phyloP scores from a whole-genome alignment of 2,888 invertebrate species.

The Tetranychus truncatus region DNA sequence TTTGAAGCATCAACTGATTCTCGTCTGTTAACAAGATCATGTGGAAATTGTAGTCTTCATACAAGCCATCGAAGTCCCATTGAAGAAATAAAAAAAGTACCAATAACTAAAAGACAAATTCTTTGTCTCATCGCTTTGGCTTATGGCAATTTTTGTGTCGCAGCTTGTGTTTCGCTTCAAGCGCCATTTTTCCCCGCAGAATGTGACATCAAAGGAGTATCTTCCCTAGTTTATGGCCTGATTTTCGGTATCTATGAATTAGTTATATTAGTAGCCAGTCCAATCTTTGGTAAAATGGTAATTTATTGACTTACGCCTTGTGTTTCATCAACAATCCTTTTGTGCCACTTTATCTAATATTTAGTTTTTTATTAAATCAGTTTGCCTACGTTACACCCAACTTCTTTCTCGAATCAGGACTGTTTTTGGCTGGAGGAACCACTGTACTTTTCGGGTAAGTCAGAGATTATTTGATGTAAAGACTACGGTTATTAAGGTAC shows the following conservation, averaged over 20 bases:
- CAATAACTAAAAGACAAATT: conserved; percentile 13
- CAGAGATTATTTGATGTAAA: neutral
- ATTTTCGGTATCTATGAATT: conserved; percentile 72
- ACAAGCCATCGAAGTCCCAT: neutral
- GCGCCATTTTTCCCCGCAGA: conserved; percentile 67
- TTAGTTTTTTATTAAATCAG: neutral
- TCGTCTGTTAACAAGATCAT: neutral
- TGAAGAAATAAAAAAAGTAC: neutral
- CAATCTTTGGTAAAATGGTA: conserved; percentile 57
- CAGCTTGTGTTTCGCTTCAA: conserved; percentile 38
- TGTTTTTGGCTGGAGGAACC: conserved; percentile 60
- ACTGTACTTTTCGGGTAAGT: conserved; percentile 50
- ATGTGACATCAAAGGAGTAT: conserved; percentile 60
- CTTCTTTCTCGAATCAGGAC: conserved; percentile 58
- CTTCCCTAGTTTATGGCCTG: conserved; percentile 61
- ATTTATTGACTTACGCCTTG: conserved; percentile 40
- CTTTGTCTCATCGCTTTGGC: conserved; percentile 10
- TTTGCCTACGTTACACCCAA: conserved; percentile 42
- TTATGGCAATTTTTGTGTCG: conserved; percentile 22
- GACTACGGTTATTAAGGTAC: no score
- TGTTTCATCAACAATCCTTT: neutral
- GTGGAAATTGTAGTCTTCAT: neutral
- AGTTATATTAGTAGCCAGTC: conserved; percentile 60
- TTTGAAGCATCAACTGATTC: neutral
- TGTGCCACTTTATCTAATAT: neutral